phyloP scores from a whole-genome alignment of 1,140 invertebrate species.

The Diorhabda carinulata region DNA sequence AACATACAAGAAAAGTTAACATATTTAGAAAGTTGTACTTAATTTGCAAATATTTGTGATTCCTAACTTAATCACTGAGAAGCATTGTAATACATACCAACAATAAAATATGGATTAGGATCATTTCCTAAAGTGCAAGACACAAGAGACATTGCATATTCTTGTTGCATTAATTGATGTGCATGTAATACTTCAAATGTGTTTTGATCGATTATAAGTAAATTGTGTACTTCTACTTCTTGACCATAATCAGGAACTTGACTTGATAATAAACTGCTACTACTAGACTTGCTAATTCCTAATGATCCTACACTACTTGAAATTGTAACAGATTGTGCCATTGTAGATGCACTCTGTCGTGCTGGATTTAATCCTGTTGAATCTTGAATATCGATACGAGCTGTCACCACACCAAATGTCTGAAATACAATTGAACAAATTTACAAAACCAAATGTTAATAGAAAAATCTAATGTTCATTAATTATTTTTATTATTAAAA shows the following conservation, averaged over 20 bases:
- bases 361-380: slow-evolving; percentile 62
- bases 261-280: slow-evolving; percentile 31
- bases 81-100: slow-evolving; percentile 56
- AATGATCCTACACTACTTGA: slow-evolving; percentile 49
- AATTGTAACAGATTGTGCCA: slow-evolving; percentile 58
- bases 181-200: slow-evolving; percentile 95
- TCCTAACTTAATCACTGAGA: too few relatives aligned
- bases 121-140: slow-evolving; percentile 91
- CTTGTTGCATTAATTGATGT: slow-evolving; percentile 83
- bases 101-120: slow-evolving; percentile 85
- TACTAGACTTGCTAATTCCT: slow-evolving; percentile 47
- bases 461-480: too few relatives aligned
- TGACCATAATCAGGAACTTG: slow-evolving; percentile 60
- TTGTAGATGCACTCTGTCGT: slow-evolving; percentile 74
- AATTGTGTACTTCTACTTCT: slow-evolving; percentile 89
- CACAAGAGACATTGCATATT: slow-evolving; percentile 85
- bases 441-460: too few relatives aligned
- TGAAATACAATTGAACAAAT: slow-evolving; percentile 41
- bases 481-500: too few relatives aligned
- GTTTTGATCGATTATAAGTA: slow-evolving; percentile 93
- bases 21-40: too few relatives aligned
- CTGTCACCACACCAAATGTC: slow-evolving; percentile 92
- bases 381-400: slow-evolving; percentile 82
- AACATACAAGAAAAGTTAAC: background rate
- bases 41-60: too few relatives aligned